These are phyloP conservation scores for Drosophila maculinotata DNA, from an alignment of 2,888 invertebrate genomes.

Conservation along the genomic window DNA sequence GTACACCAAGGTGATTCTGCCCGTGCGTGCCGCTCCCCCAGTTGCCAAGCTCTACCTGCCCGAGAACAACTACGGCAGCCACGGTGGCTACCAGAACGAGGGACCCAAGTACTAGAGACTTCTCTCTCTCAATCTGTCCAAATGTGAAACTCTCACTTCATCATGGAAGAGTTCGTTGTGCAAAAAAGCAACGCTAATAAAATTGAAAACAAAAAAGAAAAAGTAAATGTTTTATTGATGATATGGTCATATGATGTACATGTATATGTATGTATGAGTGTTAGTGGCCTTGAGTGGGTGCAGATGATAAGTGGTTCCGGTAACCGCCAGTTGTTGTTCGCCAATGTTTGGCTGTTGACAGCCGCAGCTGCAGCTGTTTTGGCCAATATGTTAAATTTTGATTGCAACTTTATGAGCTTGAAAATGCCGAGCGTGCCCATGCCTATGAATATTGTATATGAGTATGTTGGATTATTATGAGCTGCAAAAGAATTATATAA, in stretches of 20 bases:
- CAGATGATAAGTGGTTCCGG: conserved; percentile 54
- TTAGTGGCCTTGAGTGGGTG: conserved; percentile 12
- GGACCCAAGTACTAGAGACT: conserved; percentile 39
- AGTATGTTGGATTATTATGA: conserved; percentile 4
- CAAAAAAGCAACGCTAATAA: conserved; percentile 31
- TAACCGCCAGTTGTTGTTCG: not conserved
- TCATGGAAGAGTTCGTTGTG: conserved; percentile 27
- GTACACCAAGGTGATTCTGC: conserved; percentile 76
- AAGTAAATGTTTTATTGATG: conserved; percentile 8
- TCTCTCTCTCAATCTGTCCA: not conserved
- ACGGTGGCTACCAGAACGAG: conserved; percentile 26
- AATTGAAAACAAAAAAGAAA: conserved; percentile 18
- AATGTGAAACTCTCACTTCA: conserved; percentile 7
- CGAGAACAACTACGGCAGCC: conserved; percentile 55
- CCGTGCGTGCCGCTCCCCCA: conserved; percentile 69
- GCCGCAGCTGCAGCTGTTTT: conserved; percentile 49
- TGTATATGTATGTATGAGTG: not conserved
- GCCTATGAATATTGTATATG: conserved; percentile 5
- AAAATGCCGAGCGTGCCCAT: conserved; percentile 34
- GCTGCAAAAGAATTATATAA: no score
- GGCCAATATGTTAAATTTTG: conserved; percentile 7
- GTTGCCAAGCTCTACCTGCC: conserved; percentile 78
- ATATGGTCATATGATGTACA: conserved; percentile 9
- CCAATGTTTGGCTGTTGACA: conserved; percentile 25
- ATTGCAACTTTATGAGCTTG: conserved; percentile 27